phyloP scores from a whole-genome alignment of 2,797 vertebrate genomes.

The Pseudopleuronectes americanus region DNA sequence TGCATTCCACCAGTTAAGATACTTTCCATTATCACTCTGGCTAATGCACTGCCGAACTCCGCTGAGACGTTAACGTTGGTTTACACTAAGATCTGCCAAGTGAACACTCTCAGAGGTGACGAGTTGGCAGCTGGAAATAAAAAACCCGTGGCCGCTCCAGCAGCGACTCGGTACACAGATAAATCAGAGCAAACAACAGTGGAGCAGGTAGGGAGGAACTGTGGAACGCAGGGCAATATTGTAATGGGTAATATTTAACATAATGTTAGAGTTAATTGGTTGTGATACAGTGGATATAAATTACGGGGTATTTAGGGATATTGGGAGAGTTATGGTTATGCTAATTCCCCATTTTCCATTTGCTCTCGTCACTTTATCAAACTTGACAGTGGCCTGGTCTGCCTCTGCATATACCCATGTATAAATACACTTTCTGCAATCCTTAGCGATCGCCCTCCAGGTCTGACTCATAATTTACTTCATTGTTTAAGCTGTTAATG shows the following conservation, averaged over 20 bases:
- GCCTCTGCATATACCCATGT: not conserved
- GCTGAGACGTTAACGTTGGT: slow-evolving; percentile 39
- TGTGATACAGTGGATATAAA: slow-evolving; percentile 61
- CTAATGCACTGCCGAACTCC: slow-evolving; percentile 39
- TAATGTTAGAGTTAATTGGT: slow-evolving; percentile 58
- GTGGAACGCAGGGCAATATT: slow-evolving; percentile 51
- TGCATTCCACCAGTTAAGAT: slow-evolving; percentile 20
- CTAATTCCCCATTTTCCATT: slow-evolving; percentile 43
- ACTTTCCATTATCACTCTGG: slow-evolving; percentile 44
- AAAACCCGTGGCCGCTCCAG: slow-evolving; percentile 51
- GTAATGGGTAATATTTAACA: slow-evolving; percentile 66
- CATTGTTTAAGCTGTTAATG: slow-evolving; percentile 36
- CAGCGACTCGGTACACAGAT: slow-evolving; percentile 38
- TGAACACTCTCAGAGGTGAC: slow-evolving; percentile 56
- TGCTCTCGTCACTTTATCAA: slow-evolving; percentile 41
- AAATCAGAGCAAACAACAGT: slow-evolving; percentile 58
- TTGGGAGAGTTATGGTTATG: slow-evolving; percentile 43
- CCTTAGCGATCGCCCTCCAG: slow-evolving; percentile 32
- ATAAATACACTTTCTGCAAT: slow-evolving; percentile 1
- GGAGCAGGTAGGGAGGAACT: slow-evolving; percentile 36
- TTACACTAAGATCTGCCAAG: slow-evolving; percentile 57
- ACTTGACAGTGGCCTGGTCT: slow-evolving; percentile 10
- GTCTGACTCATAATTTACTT: slow-evolving; percentile 43
- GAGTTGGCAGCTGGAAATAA: slow-evolving; percentile 64
- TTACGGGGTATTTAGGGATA: slow-evolving; percentile 37